Base-by-base conservation (phyloP, 1,140 invertebrate species). In the Macrostomum lignano region DNA sequence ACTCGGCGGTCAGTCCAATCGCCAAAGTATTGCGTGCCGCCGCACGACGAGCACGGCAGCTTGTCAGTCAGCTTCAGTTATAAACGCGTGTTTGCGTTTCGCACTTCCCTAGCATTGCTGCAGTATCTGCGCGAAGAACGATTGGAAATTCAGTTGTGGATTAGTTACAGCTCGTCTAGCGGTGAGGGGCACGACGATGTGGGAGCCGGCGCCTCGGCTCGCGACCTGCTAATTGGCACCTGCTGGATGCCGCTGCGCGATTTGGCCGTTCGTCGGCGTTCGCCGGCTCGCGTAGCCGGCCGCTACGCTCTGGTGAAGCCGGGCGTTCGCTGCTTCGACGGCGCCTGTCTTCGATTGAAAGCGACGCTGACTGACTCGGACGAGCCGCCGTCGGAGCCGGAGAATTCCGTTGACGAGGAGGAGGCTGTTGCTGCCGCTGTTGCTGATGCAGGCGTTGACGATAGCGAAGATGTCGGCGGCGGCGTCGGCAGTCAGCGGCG, bases 221-320 rank as follows among this genome's bases (percentile, higher is more conserved):
- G 46, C 29, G 52, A 54, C 38, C 50, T 49, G 36, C 38, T 49
- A 29, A 48, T 55, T 37, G 52, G 51, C 15, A 46, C 49, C n/a
- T 43, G 43, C 19, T 54, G 44, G 30, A 41, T 55, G 22, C 40
- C 43, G 20, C 38, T 54, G 30, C 41, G 43, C 13, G 41, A 38
- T 17, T 36, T 54, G 7, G 33, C 31, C 28, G 42, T 48, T 31
- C 22, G 36, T 6, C 38, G 43, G 3, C 34, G 44, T 20, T 24
- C 49, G 54, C 20, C 39, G 46, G 36, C 42, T 55, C 35, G 53
- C 51, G 51, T 52, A 41, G 19, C 17, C 38, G 33, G 24, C 26
- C 4, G 30, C 33, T 49, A 42, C 21, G 48, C 51, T 6, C 26
- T 55, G 26, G 51, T 47, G 31, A 53, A 53, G 31, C 46, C 48